Conservation (phyloP, 1,140 invertebrate genomes). For the Amyelois transitella region DNA sequence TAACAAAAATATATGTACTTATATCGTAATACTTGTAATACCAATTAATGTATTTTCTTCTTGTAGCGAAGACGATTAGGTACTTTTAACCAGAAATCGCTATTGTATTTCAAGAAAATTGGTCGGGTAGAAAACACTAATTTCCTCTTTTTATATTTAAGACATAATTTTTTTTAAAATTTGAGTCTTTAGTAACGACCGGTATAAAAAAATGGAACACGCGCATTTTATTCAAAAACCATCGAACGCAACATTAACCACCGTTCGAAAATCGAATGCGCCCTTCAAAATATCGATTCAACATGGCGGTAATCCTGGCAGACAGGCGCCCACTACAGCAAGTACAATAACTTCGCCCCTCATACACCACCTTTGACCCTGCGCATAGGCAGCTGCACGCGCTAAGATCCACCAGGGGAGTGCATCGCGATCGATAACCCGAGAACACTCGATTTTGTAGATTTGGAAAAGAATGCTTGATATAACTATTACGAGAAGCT, state of each 20-base stretch:
- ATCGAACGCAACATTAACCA: neutral
- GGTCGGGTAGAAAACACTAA: too few species aligned
- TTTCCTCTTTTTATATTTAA: too few species aligned
- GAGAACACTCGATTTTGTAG: neutral
- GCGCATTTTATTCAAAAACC: neutral
- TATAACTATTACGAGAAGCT: too few species aligned
- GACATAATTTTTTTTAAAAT: too few species aligned
- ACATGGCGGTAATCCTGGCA: constrained; percentile 49
- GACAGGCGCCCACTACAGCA: constrained; percentile 45
- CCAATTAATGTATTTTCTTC: too few species aligned
- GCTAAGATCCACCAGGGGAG: constrained; percentile 53
- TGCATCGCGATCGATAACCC: constrained; percentile 41
- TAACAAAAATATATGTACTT: neutral
- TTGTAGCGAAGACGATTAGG: too few species aligned
- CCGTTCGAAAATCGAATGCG: constrained; percentile 3
- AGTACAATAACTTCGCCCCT: constrained; percentile 52
- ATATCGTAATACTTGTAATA: too few species aligned
- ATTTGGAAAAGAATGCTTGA: neutral
- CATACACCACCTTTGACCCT: constrained; percentile 60
- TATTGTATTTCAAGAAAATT: too few species aligned
- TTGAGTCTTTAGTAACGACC: too few species aligned
- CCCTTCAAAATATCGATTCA: constrained; percentile 24
- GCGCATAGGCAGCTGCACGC: constrained; percentile 60
- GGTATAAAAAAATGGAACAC: too few species aligned
- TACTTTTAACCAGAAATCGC: too few species aligned